Conservation (phyloP, 2,113 vertebrate species). For the Silurus meridionalis region DNA sequence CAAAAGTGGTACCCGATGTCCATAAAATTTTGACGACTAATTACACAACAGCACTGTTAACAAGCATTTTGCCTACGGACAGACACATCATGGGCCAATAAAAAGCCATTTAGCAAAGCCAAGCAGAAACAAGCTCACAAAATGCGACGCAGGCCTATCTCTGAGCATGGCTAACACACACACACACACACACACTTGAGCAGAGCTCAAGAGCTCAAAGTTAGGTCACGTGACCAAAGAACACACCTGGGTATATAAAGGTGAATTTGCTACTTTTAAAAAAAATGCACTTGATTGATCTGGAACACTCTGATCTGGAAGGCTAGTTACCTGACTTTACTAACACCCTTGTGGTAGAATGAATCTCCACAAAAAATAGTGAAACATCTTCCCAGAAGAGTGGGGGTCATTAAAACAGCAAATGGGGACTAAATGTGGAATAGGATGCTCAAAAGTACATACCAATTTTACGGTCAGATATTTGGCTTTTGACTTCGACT, state of each 20-base stretch:
- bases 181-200: background rate
- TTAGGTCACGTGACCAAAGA: background rate
- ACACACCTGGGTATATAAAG: conserved; percentile 41
- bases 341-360: no score
- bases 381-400: no score
- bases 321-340: no score
- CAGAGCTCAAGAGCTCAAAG: background rate
- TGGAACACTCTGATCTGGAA: no score
- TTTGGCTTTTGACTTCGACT: no score
- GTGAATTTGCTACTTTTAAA: background rate
- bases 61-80: conserved; percentile 60
- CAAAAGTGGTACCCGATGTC: conserved; percentile 42
- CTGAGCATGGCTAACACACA: conserved; percentile 35
- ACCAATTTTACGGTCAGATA: no score
- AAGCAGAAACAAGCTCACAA: conserved; percentile 54
- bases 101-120: conserved; percentile 54
- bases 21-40: conserved; percentile 62
- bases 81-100: conserved; percentile 59
- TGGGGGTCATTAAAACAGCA: no score
- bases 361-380: no score
- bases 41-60: conserved; percentile 63
- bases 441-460: no score
- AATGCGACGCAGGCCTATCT: conserved; percentile 49
- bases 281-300: no score
- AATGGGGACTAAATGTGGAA: no score